Percentiles rank a stretch among this genome's conserved stretches.
Conservation (phyloP, 2,888 invertebrate species). For the Phragmatobia fuliginosa region DNA sequence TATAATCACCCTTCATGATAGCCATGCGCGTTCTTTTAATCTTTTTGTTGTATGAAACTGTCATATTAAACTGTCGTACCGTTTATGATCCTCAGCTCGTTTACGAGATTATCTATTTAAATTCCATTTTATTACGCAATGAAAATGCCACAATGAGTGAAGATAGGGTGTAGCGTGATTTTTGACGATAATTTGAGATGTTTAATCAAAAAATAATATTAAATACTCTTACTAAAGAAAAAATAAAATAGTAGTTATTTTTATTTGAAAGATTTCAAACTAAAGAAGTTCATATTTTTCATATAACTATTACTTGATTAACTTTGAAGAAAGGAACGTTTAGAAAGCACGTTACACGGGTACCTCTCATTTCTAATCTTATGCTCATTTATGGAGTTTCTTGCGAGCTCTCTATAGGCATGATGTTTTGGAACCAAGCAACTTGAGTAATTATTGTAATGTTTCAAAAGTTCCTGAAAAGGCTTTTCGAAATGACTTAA, state of each 20-base stretch:
- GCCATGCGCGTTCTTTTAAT: constrained; percentile 45
- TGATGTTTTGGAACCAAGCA: too few species aligned
- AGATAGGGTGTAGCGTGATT: constrained; percentile 53
- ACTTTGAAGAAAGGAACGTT: too few species aligned
- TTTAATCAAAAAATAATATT: not conserved
- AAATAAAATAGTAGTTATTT: too few species aligned
- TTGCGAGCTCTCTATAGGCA: too few species aligned
- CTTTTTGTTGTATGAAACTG: constrained; percentile 62
- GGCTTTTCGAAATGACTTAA: too few species aligned
- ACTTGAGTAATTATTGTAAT: too few species aligned
- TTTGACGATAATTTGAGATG: not conserved
- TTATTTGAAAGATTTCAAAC: too few species aligned
- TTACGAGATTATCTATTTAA: constrained; percentile 75
- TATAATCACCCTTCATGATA: constrained; percentile 38
- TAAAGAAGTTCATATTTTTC: not conserved
- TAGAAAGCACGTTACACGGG: too few species aligned
- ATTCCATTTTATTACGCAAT: constrained; percentile 74
- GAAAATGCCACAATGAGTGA: constrained; percentile 75
- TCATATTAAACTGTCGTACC: constrained; percentile 70
- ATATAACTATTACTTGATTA: too few species aligned
- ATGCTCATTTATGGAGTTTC: too few species aligned
- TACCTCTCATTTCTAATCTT: too few species aligned
- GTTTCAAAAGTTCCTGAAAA: too few species aligned
- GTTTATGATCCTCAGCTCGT: constrained; percentile 65
- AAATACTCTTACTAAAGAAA: not conserved